Evolutionary conservation across 2,888 invertebrate species (phyloP).

Genomic region (Strigamia crassipes): DNA sequence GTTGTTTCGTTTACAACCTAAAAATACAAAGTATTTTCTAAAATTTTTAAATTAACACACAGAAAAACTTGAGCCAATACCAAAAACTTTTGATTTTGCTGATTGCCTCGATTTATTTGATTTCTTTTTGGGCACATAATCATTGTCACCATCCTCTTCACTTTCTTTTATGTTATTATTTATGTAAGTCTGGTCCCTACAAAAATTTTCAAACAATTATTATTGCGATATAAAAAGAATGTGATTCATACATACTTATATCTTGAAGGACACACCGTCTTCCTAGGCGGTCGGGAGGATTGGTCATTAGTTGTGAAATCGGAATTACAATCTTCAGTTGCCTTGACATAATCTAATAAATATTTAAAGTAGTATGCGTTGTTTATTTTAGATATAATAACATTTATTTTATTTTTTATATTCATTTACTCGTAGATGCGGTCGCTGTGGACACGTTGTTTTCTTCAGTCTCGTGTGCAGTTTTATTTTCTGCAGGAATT

Average conservation of each 20-base stretch:
- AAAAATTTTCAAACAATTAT: background rate
- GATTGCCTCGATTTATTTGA: background rate
- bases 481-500: background rate
- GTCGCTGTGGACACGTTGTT: background rate
- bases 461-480: background rate
- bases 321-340: background rate
- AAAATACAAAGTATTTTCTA: background rate
- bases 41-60: background rate
- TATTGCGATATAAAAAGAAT: background rate
- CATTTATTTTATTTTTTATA: background rate
- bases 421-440: background rate
- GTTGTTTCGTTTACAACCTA: background rate
- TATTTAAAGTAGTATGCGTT: background rate
- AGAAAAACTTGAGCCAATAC: background rate
- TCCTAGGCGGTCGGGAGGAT: background rate
- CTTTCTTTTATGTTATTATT: background rate
- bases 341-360: conserved; percentile 6
- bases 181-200: background rate
- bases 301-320: background rate
- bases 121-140: background rate
- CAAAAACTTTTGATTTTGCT: background rate
- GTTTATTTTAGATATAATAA: background rate
- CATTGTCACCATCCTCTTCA: background rate
- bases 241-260: background rate
- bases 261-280: background rate